Base-by-base conservation (phyloP, 2,888 invertebrate species). In the Tinea semifulvella region DNA sequence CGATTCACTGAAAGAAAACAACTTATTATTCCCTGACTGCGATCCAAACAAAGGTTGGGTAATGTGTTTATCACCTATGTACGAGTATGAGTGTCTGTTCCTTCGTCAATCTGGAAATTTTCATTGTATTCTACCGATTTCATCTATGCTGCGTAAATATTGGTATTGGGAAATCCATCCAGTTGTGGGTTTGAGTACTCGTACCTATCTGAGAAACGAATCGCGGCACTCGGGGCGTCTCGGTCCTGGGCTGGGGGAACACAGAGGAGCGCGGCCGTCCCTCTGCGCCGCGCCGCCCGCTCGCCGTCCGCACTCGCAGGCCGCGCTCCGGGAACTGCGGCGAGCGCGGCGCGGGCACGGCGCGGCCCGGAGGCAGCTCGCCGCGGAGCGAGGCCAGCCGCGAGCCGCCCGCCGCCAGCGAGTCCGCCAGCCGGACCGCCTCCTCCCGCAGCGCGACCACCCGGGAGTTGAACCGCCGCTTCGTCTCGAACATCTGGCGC, bases 291-390 rank as follows among this genome's bases (percentile, higher is more conserved):
- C 22, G 22, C 22, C 22, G 8, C 22, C 6, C 22, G 8, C 22
- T 5, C 22, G 8, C 22, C 22, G 22, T 8, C 5, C 5, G 6
- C 22, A 8, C 22, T 7, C 22, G n/a, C n/a, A n/a, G n/a, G n/a
- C n/a, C 46, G 44, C 49, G 53, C 52, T 88, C 88, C 0, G 85
- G 85, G 53, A 84, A 85, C 55, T 87, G 86, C 1, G 82, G 52
- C 2, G 83, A 69, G 49, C 84, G 80, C 18, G 86, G 71, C 1
- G 57, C 53, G 1, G 84, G 84, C 22, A 83, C 51, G 1, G 62
- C 50, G 50, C 74, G 76, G 0, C 67, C 71, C 49, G 71, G 56
- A 0, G 88, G 85, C 51, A 90, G 73, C 56, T 87, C 87, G 0
- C 65, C 49, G 3, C 89, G 86, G 26, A 91, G 84, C 47, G 72